Conservation (phyloP, 1,140 invertebrate genomes). For the Caenorhabditis brenneri region DNA sequence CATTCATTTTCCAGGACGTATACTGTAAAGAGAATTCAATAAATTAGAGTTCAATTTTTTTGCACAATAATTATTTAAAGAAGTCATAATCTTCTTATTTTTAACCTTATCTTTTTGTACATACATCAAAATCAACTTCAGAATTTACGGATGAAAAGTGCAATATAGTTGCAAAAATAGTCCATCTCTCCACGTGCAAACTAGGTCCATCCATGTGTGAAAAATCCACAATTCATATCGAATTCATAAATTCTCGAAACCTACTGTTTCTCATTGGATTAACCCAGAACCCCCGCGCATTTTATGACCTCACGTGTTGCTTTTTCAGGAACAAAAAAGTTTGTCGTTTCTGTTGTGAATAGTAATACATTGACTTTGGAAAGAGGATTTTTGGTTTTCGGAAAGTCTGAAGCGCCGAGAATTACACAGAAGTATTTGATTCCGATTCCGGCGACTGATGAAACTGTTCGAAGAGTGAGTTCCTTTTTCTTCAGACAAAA, state of each 20-base stretch:
- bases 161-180: conserved; percentile 23
- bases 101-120: not conserved
- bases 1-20: too few relatives aligned
- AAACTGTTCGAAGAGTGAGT: conserved; percentile 2
- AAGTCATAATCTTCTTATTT: not conserved
- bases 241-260: conserved; percentile 20
- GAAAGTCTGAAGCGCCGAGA: not conserved
- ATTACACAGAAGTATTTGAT: conserved; percentile 4
- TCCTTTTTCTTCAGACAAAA: not conserved
- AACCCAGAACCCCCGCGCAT: not conserved
- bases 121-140: not conserved
- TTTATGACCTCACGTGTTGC: conserved; percentile 5
- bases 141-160: not conserved
- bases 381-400: conserved; percentile 8
- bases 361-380: conserved; percentile 10
- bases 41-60: too few relatives aligned
- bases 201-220: not conserved
- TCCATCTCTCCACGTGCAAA: conserved; percentile 14
- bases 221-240: not conserved
- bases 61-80: too few relatives aligned
- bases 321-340: conserved; percentile 29
- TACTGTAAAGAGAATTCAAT: too few relatives aligned
- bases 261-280: conserved; percentile 16
- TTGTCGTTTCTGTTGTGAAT: conserved; percentile 22
- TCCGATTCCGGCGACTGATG: not conserved